Percentiles rank a stretch among this genome's conserved stretches.
These are phyloP conservation scores for Tenthredo notha DNA, from an alignment of 2,888 invertebrate genomes.

Conservation along the genomic window DNA sequence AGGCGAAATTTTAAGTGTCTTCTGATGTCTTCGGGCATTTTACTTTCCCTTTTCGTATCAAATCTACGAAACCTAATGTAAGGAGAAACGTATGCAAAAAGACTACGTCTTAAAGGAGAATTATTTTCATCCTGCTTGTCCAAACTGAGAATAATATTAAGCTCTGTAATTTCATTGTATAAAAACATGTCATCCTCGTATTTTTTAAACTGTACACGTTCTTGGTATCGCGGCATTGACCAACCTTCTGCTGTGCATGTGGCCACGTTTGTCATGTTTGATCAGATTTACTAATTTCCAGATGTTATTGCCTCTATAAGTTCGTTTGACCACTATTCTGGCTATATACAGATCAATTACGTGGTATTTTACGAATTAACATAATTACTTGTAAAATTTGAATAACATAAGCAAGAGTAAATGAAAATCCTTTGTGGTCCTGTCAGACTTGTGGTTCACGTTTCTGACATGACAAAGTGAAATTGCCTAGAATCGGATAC, in stretches of 20 bases:
- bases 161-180: conserved; percentile 17
- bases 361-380: neutral
- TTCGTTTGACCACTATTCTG: neutral
- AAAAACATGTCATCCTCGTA: conserved; percentile 7
- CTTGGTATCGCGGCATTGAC: conserved; percentile 15
- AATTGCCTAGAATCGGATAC: neutral
- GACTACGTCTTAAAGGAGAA: neutral
- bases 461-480: conserved; percentile 16
- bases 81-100: conserved; percentile 10
- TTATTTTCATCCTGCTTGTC: neutral
- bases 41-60: conserved; percentile 22
- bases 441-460: neutral
- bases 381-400: conserved; percentile 8
- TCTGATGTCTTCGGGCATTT: conserved; percentile 26
- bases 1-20: conserved; percentile 15
- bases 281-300: neutral
- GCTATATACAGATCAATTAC: neutral
- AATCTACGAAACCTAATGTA: conserved; percentile 14
- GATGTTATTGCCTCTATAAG: neutral
- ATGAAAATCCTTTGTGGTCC: neutral
- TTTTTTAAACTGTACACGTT: neutral
- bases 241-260: neutral
- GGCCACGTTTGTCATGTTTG: conserved; percentile 12
- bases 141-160: neutral
- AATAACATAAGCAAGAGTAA: neutral